Conservation (phyloP, 2,113 vertebrate species). For the Xenotilapia caudafasciata region DNA sequence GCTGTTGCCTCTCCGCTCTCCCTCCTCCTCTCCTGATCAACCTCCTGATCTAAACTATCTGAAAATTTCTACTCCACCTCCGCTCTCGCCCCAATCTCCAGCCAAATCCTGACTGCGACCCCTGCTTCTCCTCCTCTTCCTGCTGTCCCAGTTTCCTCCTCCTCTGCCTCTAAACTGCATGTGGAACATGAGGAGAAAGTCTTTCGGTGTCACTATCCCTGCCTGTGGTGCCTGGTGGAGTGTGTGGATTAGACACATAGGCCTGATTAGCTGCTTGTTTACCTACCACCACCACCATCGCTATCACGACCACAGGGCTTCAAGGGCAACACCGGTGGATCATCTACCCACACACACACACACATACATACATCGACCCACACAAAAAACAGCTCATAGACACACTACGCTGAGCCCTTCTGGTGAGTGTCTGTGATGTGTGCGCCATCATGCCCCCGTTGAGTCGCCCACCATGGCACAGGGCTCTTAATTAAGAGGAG, state of each 20-base stretch:
- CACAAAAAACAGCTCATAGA: not conserved
- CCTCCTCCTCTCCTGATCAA: not conserved
- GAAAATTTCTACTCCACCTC: not conserved
- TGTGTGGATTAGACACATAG: slow-evolving; percentile 41
- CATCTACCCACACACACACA: not conserved
- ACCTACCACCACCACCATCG: slow-evolving; percentile 31
- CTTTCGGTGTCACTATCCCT: slow-evolving; percentile 31
- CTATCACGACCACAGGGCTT: slow-evolving; percentile 35
- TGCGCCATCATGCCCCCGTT: slow-evolving; percentile 34
- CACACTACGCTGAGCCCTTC: not conserved
- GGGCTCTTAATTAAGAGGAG: slow-evolving; percentile 62
- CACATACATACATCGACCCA: not conserved
- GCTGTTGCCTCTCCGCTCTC: not conserved
- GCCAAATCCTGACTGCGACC: not conserved
- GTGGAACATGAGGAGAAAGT: not conserved
- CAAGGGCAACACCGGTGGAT: slow-evolving; percentile 47
- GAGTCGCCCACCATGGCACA: slow-evolving; percentile 44
- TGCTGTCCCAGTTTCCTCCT: not conserved
- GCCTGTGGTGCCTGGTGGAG: slow-evolving; percentile 24
- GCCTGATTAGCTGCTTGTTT: slow-evolving; percentile 61
- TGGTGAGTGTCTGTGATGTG: slow-evolving; percentile 11
- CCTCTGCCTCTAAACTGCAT: not conserved
- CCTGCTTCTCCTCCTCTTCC: not conserved
- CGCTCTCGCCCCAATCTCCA: not conserved
- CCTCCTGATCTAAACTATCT: not conserved